Conservation (phyloP, 2,888 invertebrate species). For the Epinotia ramella region DNA sequence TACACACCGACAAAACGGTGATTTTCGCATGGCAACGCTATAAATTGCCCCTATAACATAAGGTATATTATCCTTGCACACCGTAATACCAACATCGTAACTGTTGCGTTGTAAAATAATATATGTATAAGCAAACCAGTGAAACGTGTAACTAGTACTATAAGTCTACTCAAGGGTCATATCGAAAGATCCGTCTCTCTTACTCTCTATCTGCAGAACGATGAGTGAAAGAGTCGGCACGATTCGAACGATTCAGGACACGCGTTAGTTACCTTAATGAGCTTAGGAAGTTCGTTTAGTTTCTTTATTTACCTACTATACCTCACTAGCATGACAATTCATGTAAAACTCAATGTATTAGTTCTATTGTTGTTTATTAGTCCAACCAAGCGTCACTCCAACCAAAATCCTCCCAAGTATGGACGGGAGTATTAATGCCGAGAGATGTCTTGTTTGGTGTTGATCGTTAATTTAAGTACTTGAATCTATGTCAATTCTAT, state of each 20-base stretch:
- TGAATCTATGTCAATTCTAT: slow-evolving; percentile 31
- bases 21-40: too few species aligned
- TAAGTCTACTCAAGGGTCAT: slow-evolving; percentile 76
- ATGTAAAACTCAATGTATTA: slow-evolving; percentile 64
- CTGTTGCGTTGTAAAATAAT: slow-evolving; percentile 59
- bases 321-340: slow-evolving; percentile 79
- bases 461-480: slow-evolving; percentile 28
- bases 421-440: not conserved
- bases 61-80: not conserved
- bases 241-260: slow-evolving; percentile 47
- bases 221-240: slow-evolving; percentile 1
- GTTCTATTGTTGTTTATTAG: slow-evolving; percentile 45
- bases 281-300: slow-evolving; percentile 81
- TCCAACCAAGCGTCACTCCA: slow-evolving; percentile 10
- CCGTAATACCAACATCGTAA: slow-evolving; percentile 47
- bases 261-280: slow-evolving; percentile 82
- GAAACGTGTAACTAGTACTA: slow-evolving; percentile 75
- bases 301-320: slow-evolving; percentile 64
- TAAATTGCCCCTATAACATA: too few species aligned
- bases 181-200: slow-evolving; percentile 48
- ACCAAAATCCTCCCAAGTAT: slow-evolving; percentile 1
- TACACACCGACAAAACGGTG: too few species aligned
- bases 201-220: not conserved
- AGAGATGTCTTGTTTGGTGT: slow-evolving; percentile 16
- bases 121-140: slow-evolving; percentile 74